Conservation (phyloP, 2,113 vertebrate genomes). For the Daboia siamensis region DNA sequence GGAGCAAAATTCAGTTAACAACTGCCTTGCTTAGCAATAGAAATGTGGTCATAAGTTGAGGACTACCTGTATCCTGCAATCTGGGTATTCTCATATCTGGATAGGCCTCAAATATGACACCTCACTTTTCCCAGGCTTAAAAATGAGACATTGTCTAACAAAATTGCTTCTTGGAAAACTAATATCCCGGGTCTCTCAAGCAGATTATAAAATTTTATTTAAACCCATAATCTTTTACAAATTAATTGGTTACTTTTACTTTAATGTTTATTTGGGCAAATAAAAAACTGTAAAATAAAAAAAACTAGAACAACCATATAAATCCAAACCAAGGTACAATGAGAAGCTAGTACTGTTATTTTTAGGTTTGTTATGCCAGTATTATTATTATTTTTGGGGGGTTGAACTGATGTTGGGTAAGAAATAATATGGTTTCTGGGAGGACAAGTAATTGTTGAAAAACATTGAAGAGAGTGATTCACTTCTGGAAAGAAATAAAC, state of each 20-base stretch:
- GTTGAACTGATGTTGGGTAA: slow-evolving; percentile 37
- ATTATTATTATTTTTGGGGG: slow-evolving; percentile 23
- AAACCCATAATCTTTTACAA: not conserved
- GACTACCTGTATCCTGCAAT: not conserved
- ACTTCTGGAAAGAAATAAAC: not conserved
- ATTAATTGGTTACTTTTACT: not conserved
- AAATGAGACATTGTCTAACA: not conserved
- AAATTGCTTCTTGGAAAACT: not conserved
- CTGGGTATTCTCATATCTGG: not conserved
- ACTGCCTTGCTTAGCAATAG: too few relatives aligned
- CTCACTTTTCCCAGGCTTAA: not conserved
- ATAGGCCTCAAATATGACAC: not conserved
- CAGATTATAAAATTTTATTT: not conserved
- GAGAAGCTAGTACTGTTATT: slow-evolving; percentile 5
- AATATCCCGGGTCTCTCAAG: not conserved
- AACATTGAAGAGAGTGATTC: not conserved
- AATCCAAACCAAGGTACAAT: not conserved
- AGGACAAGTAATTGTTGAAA: not conserved
- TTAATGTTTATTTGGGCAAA: not conserved
- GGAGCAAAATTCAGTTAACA: too few relatives aligned
- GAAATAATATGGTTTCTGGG: slow-evolving; percentile 1
- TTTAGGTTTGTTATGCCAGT: slow-evolving; percentile 7
- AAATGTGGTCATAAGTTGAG: too few relatives aligned
- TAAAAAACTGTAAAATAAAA: fast-evolving
- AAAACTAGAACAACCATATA: too few relatives aligned